phyloP scores from a whole-genome alignment of 2,888 invertebrate genomes.

The Oscheius myriophilus region DNA sequence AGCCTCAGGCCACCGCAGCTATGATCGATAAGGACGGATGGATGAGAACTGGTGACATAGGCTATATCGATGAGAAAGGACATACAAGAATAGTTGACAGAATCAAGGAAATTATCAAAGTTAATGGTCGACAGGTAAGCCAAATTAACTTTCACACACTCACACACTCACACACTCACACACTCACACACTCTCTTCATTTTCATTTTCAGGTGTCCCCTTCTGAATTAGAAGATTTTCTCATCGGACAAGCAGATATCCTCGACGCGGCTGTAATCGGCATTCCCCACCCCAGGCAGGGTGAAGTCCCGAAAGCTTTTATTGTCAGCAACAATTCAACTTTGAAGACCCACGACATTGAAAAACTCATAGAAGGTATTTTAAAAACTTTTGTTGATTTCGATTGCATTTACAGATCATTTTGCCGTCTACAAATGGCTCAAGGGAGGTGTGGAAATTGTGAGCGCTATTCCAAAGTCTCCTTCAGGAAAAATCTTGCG shows the following conservation, averaged over 20 bases:
- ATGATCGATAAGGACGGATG: constrained; percentile 82
- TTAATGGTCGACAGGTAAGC: constrained; percentile 42
- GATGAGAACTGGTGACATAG: constrained; percentile 76
- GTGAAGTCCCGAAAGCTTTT: constrained; percentile 25
- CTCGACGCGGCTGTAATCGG: constrained; percentile 85
- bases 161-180: too few species aligned
- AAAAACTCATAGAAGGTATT: background rate
- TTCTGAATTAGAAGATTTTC: constrained; percentile 80
- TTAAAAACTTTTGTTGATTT: too few species aligned
- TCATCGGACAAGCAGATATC: constrained; percentile 80
- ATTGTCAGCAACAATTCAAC: constrained; percentile 5
- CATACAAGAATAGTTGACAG: constrained; percentile 53
- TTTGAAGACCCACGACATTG: background rate
- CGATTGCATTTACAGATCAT: constrained; percentile 72
- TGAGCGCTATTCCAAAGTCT: constrained; percentile 81
- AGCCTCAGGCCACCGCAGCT: constrained; percentile 79
- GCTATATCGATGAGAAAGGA: constrained; percentile 45
- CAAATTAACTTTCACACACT: too few species aligned
- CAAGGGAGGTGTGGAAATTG: constrained; percentile 78
- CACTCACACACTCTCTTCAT: too few species aligned
- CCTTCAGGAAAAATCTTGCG: constrained; percentile 82
- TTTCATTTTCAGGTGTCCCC: constrained; percentile 37
- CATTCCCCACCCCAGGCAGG: constrained; percentile 75
- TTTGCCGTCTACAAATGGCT: constrained; percentile 83
- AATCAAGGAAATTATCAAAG: constrained; percentile 62